Base-by-base conservation (phyloP, 1,140 invertebrate genomes). In the Gonioctena quinquepunctata region DNA sequence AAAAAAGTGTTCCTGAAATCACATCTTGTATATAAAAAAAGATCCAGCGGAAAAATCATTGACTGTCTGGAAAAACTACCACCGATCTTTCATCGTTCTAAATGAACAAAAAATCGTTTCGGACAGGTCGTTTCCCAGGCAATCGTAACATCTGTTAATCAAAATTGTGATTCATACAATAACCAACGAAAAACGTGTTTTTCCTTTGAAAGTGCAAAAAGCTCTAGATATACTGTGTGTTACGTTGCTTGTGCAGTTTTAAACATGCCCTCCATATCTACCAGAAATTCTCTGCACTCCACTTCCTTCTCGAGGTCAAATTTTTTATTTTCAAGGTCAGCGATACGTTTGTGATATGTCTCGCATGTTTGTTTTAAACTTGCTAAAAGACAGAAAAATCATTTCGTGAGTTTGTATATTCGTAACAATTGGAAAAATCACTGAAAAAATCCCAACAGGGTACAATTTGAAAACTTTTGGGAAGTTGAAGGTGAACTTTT, bases 241-340 rank as follows among this genome's bases (percentile, higher is more conserved):
- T 71, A 71, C 67, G 49, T 69, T 27, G 71, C 71, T 27, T 66
- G 67, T 69, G 71, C 67, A 48, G 42, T 66, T 42, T 25, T 62
- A 19, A 27, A 68, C 71, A 71, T 73, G 71, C 71, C 74, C 70
- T 70, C 64, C 63, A 52, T 49, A 26, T 79, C 76, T 88, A 94
- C 92, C 92, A 94, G 95, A 83, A 91, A 89, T 85, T 96, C 94
- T 91, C 95, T 97, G 86, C 90, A 92, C 85, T 92, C 89, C 85
- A 98, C 95, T 87, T 95, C 93, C 86, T 91, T 91, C 88, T 99
- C 96, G 88, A 96, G 90, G 90, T 99, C 96, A 88, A 96, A 98
- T 89, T 98, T 97, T 87, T 93, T 90, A 86, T 93, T 93, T 87
- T 99, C 96, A 83, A 99, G 90, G 79, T 88, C 87, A 82, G 84